Base-by-base conservation (phyloP, 2,797 vertebrate genomes). In the Takifugu ocellatus region DNA sequence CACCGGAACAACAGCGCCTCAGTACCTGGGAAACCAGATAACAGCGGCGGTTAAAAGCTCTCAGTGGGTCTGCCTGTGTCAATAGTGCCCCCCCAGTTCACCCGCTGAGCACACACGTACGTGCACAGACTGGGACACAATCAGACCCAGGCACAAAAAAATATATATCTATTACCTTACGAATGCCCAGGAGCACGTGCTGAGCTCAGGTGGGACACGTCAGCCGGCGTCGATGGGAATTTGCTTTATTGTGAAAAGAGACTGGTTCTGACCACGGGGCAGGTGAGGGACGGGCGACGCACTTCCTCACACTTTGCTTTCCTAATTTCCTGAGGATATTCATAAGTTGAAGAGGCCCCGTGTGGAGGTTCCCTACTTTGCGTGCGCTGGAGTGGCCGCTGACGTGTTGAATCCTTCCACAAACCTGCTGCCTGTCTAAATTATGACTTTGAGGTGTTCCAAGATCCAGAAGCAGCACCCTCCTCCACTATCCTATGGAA, bases 21-120 rank as follows among this genome's bases (percentile, higher is more conserved):
- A 76, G 77, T 82, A 82, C 75, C 88, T 77, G 74, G 84, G 81
- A 81, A 87, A 88, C 85, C 80, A 87, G 85, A 86, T 85, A 86
- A 87, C 71, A 74, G 29, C 59, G 10, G 67, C 21, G 3, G 73
- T 72, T 78, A 77, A 78, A 68, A 82, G 77, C 82, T 65, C 71
- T 72, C 66, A n/a, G 65, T 48, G 50, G 56, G 47, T 70, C 62
- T 49, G 62, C 21, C 77, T 88, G 70, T 75, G 84, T 87, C 84
- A 88, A 90, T 78, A 88, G 58, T 55, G 55, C 54, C 43, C 45
- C 26, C 27, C 31, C 24, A 33, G 62, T 68, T 54, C 29, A 5
- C 61, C 64, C 66, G 58, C 69, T 53, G 61, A 65, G 43, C 52
- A 70, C 71, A 57, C 77, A 74, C 68, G 56, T 54, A 48, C 29